Percentiles rank a stretch among this genome's conserved stretches.
Evolutionary conservation across 2,888 invertebrate species (phyloP).

Genomic region (Caenorhabditis zanzibari): DNA sequence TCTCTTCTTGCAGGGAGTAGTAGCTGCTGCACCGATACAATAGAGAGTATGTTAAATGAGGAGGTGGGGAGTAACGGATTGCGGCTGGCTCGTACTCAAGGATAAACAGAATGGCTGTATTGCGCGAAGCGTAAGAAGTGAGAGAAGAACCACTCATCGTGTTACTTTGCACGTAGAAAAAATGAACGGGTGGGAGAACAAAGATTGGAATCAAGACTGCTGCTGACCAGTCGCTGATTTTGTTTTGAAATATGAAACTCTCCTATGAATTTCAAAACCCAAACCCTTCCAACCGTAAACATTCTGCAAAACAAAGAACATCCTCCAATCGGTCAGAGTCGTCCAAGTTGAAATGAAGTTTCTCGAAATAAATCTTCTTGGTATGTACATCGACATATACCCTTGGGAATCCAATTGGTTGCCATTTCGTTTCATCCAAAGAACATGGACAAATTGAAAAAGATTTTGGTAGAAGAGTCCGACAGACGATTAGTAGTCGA

Average conservation of each 20-base stretch:
- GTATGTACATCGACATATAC: slow-evolving; percentile 20
- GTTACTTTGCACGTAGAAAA: slow-evolving; percentile 50
- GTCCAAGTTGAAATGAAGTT: slow-evolving; percentile 26
- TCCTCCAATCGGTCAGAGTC: not conserved
- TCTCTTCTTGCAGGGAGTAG: slow-evolving; percentile 39
- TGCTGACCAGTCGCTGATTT: slow-evolving; percentile 8
- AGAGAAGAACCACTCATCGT: slow-evolving; percentile 31
- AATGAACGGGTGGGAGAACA: slow-evolving; percentile 41
- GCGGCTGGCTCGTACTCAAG: slow-evolving; percentile 64
- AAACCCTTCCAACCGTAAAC: not conserved
- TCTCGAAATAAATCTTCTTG: slow-evolving; percentile 50
- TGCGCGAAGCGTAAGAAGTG: slow-evolving; percentile 38
- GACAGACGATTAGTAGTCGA: not conserved
- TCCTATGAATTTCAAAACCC: no score
- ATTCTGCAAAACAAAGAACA: not conserved
- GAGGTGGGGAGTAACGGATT: slow-evolving; percentile 55
- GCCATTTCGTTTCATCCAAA: slow-evolving; percentile 17
- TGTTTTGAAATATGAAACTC: not conserved
- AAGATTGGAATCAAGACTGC: slow-evolving; percentile 27
- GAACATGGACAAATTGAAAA: slow-evolving; percentile 3
- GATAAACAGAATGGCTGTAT: slow-evolving; percentile 63
- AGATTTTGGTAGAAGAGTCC: not conserved
- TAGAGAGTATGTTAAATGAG: slow-evolving; percentile 61
- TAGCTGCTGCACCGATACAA: slow-evolving; percentile 59
- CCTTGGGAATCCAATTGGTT: slow-evolving; percentile 31